A percentile compares a stretch with the other conserved stretches of the same genome.
phyloP scores from a whole-genome alignment of 2,888 invertebrate genomes.

The Hypena proboscidalis region DNA sequence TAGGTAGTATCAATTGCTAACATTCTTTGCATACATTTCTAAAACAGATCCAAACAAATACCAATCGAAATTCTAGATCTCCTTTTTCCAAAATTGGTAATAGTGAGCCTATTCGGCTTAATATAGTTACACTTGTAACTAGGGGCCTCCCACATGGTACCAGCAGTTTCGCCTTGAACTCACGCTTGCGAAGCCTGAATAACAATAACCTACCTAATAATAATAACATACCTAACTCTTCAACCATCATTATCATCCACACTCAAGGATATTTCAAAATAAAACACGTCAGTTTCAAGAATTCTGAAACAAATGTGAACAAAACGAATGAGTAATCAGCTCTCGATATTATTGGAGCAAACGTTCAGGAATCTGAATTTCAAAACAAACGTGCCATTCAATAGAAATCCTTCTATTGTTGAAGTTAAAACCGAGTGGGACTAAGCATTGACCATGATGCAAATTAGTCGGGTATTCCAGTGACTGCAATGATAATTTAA shows the following conservation, averaged over 20 bases:
- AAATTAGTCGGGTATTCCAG: conserved; percentile 26
- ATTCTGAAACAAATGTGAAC: conserved; percentile 25
- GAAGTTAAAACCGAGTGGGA: conserved; percentile 54
- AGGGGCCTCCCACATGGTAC: conserved; percentile 64
- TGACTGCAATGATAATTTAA: no score
- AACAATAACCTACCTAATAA: conserved; percentile 59
- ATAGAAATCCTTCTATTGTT: conserved; percentile 53
- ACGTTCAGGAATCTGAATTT: conserved; percentile 48
- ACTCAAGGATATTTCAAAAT: conserved; percentile 14
- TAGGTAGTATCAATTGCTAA: no score
- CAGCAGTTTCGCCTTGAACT: conserved; percentile 66
- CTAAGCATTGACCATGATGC: conserved; percentile 36
- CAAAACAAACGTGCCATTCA: conserved; percentile 61
- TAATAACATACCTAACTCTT: conserved; percentile 38
- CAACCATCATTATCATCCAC: conserved; percentile 26
- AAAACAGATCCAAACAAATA: no score
- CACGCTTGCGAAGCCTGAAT: conserved; percentile 59
- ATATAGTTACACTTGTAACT: conserved; percentile 35
- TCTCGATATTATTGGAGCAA: conserved; percentile 50
- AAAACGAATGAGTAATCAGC: conserved; percentile 47
- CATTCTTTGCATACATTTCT: no score
- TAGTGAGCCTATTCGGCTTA: conserved; percentile 12
- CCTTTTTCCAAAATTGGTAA: no score
- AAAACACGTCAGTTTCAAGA: conserved; percentile 20
- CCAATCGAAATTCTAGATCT: no score